Evolutionary conservation across 92 coral and sea anemone genomes (phyloP), one percentile per base, ranked within the genome.

Genomic region (Epizoanthus ramosus): DNA sequence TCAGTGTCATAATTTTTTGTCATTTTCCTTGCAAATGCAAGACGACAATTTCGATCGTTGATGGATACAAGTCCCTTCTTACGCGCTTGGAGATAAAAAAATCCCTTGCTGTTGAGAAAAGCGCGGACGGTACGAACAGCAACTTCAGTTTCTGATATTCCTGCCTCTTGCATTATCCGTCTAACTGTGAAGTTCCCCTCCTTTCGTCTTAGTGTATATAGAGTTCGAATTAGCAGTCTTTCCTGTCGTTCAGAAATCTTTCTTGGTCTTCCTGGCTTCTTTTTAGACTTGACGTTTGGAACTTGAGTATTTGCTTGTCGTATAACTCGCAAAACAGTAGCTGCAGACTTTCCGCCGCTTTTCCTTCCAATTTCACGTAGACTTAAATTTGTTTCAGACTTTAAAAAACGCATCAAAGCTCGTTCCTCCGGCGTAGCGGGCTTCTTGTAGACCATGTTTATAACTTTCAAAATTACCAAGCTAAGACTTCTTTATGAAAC

Each of bases 181-280:
- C 75, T 17, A 18, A 71, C 75, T 17, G 59, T 45, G 43, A 71
- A 71, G 43, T 43, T 71, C 18, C 28, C 25, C 75, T 71, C 58
- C 47, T 33, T 71, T 6, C 76, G 76, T 57, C 76, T 71, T 71
- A 71, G 50, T 21, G 58, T 57, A 71, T 71, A n/a, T 35, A 71
- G 54, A 41, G 76, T 21, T 71, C 33, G 47, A 3, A 69, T 69
- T 67, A 68, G 68, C 8, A 52, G 74, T 69, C 74, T 69, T 4
- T 53, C 74, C 17, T 69, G 76, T 70, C 45, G 41, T 71, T 71
- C 76, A 5, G 76, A 8, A 6, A 71, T 71, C 52, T 71, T 71
- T 18, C 76, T 71, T 71, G 76, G 76, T 5, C 76, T 71, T 13
- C 76, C 76, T 18, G 2, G n/a, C 47, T 22, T 41, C 50, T 39